Base-by-base conservation (phyloP, 1,140 invertebrate species). In the Euwallacea similis region DNA sequence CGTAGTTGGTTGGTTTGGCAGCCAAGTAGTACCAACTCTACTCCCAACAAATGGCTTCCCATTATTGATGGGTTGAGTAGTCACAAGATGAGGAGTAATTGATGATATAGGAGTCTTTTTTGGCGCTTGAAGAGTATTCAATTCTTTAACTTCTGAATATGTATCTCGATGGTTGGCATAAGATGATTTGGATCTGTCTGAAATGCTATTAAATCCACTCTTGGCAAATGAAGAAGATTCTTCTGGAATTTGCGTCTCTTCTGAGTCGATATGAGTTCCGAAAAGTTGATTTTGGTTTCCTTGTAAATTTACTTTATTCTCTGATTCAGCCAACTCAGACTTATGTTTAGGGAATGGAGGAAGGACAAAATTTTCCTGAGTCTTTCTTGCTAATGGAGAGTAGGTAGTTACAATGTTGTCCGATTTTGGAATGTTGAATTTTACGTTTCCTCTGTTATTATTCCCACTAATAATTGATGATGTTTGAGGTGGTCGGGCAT, bases 221-320 rank as follows among this genome's bases (percentile, higher is more conserved):
- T 84, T 81, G n/a, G 82, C 88, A 41, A 87, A 87, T 0, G 88
- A 87, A 0, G 90, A 89, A 2, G 88, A 89, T 80, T 93, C 92
- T 2, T 91, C 89, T 0, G 88, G 85, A 2, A 90, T 85, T 80
- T 93, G 91, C 63, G 86, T 87, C 78, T 93, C 91, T 72, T 83
- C 86, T 55, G 15, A 83, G 78, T 74, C 72, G 15, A 78, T 73
- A 33, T 1, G 21, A 4, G 21, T 33, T 33, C 4, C 21, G 4
- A 4, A 33, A 33, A 33, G 21, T 71, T 15, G 68, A 55, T 67
- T 66, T 9, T 46, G 7, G 33, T 66, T 71, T 11, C n/a, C n/a
- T n/a, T 55, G 7, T 2, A 43, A 15, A 33, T 70, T 70, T 53
- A 55, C 53, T 44, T 43, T 54, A 54, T 21, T 53, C 53, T 10